Evolutionary conservation across 53 echinoderm and acorn worm genomes (phyloP).

Genomic region (Temnopleurus reevesii): DNA sequence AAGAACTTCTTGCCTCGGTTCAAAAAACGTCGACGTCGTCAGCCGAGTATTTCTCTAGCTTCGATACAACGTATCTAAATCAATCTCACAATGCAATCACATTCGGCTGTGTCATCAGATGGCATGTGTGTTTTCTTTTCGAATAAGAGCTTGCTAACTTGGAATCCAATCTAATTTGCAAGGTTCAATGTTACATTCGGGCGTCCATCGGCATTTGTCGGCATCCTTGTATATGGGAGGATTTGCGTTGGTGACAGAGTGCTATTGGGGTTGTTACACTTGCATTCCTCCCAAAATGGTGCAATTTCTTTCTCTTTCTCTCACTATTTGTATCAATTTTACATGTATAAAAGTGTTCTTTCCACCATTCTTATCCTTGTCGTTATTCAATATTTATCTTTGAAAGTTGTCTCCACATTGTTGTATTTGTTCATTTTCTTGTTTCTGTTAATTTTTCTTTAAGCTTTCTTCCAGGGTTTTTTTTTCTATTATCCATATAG

Average conservation of each 20-base stretch:
- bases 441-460: too few species aligned
- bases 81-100: constrained; percentile 3
- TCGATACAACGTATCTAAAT: not conserved
- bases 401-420: too few species aligned
- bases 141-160: constrained; percentile 4
- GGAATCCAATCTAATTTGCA: constrained; percentile 25
- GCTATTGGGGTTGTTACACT: not conserved
- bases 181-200: constrained; percentile 5
- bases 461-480: too few species aligned
- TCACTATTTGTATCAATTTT: not conserved
- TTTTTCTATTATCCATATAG: too few species aligned
- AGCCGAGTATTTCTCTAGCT: not conserved
- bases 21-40: too few species aligned
- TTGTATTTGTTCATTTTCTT: too few species aligned
- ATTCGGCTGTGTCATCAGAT: constrained; percentile 10
- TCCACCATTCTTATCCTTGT: too few species aligned
- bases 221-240: not conserved
- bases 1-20: not conserved
- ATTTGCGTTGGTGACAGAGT: too few species aligned
- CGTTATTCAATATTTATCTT: too few species aligned
- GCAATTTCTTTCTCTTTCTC: not conserved
- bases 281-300: not conserved
- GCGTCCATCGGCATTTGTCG: not conserved
- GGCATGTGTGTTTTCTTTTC: constrained; percentile 29
- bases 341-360: too few species aligned